These are phyloP conservation scores for Zoanthus solanderi DNA, from an alignment of 92 coral and sea anemone species.

Conservation along the genomic window DNA sequence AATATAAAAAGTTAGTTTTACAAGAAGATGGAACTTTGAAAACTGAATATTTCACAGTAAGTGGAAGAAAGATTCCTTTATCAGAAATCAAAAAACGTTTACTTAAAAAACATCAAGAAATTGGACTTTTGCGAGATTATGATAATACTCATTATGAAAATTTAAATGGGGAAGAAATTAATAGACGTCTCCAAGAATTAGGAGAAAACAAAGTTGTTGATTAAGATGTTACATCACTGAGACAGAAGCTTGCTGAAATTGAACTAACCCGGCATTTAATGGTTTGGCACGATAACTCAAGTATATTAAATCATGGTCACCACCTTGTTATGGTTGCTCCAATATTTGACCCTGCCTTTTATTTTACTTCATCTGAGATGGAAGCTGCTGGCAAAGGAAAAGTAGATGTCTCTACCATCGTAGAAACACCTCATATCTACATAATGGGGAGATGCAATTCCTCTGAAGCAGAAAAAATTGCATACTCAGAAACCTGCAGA, in stretches of 20 bases:
- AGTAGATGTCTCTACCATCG: constrained; percentile 46
- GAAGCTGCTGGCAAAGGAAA: not conserved
- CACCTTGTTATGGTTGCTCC: constrained; percentile 1
- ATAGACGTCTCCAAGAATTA: not conserved
- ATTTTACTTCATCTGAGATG: constrained; percentile 35
- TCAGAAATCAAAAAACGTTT: not conserved
- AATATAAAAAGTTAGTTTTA: not conserved
- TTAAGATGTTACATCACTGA: not conserved
- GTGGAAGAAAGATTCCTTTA: not conserved
- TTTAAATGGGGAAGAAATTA: not conserved
- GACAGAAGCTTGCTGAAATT: not conserved
- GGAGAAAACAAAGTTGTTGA: not conserved
- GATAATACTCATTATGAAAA: not conserved
- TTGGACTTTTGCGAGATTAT: not conserved
- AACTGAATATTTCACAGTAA: not conserved
- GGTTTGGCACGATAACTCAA: not conserved
- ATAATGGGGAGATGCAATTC: constrained; percentile 60
- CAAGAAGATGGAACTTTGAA: not conserved
- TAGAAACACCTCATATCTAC: constrained; percentile 54
- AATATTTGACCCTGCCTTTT: constrained; percentile 55
- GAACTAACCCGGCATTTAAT: not conserved
- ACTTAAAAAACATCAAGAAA: not conserved
- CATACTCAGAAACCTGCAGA: constrained; percentile 41
- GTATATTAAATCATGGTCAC: not conserved
- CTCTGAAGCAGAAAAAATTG: constrained; percentile 51